Evolutionary conservation across 2,888 invertebrate genomes (phyloP), one percentile per base, ranked within the genome.

Genomic region (Rhagonycha lutea): DNA sequence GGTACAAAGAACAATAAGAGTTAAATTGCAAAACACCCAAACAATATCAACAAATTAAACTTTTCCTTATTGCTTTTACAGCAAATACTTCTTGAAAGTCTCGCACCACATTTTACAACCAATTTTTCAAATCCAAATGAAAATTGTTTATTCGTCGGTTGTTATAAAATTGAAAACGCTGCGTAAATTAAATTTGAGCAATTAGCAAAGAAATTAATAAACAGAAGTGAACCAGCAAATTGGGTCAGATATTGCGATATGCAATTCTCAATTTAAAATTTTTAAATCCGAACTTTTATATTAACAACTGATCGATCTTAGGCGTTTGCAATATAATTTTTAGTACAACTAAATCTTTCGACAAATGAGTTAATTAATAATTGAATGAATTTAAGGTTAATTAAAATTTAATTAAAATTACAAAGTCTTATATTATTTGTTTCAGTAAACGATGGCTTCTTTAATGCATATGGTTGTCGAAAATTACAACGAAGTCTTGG

Each of bases 401-500:
- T 28, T 28, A 28, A 28, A 28, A 9, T 9, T 28, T 9, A 47
- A 47, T 47, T 47, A 1, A n/a, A 47, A n/a, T 47, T 47, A 47
- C n/a, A 47, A n/a, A 2, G 4, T n/a, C n/a, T 72, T 72, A 12
- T 12, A 32, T 18, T 11, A n/a, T 28, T 71, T 71, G 23, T 60
- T 71, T 72, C 12, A 60, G 29, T 71, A 63, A 63, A 32, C 47
- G 76, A 90, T 91, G 91, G 83, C 90, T 75, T 87, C 86, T 62
- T 77, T 90, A 68, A 88, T 90, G 85, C 87, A 86, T 79, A 83
- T 87, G 80, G 86, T 90, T 14, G 88, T 90, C 72, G 89, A 88
- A 81, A 90, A 90, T 82, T 90, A 90, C 84, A 89, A 90, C 80
- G 90, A 90, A 82, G 83, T 90, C 69, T 75, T 89, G 80, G 87